These are phyloP conservation scores for Balaeniceps rex DNA, from an alignment of 2,113 vertebrate genomes.

Conservation along the genomic window DNA sequence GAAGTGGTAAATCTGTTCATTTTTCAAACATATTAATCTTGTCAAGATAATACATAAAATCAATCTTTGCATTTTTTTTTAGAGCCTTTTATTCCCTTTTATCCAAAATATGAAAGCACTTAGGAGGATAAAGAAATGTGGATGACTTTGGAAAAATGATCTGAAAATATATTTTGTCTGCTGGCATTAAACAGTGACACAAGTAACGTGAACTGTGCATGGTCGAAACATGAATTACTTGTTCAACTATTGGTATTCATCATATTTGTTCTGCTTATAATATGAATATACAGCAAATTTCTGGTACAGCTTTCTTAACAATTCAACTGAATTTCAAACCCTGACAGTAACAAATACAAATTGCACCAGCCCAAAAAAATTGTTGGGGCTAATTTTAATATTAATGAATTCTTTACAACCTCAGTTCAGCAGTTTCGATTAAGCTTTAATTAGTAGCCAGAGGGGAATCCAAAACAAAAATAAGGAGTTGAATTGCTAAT, in stretches of 20 bases:
- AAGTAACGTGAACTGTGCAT: background rate
- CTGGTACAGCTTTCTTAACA: constrained; percentile 67
- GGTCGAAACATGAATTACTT: constrained; percentile 53
- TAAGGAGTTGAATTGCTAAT: constrained; percentile 99
- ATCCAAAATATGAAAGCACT: constrained; percentile 80
- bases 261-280: constrained; percentile 52
- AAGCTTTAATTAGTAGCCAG: constrained; percentile 99
- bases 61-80: constrained; percentile 71
- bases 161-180: constrained; percentile 69
- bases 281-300: constrained; percentile 71
- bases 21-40: constrained; percentile 84
- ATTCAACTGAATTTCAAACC: constrained; percentile 82
- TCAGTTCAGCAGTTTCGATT: constrained; percentile 99
- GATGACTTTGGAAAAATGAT: constrained; percentile 62
- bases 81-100: constrained; percentile 70
- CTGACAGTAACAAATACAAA: constrained; percentile 90
- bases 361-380: constrained; percentile 86
- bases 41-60: constrained; percentile 82
- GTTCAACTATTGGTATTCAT: constrained; percentile 62
- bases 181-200: constrained; percentile 62
- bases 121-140: constrained; percentile 68
- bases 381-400: constrained; percentile 99
- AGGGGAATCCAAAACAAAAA: constrained; percentile 99
- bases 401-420: constrained; percentile 99
- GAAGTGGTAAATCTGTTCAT: constrained; percentile 78